A percentile compares a stretch with the other conserved stretches of the same genome.
Conservation (phyloP, 2,888 invertebrate genomes). For the Brassicogethes aeneus region DNA sequence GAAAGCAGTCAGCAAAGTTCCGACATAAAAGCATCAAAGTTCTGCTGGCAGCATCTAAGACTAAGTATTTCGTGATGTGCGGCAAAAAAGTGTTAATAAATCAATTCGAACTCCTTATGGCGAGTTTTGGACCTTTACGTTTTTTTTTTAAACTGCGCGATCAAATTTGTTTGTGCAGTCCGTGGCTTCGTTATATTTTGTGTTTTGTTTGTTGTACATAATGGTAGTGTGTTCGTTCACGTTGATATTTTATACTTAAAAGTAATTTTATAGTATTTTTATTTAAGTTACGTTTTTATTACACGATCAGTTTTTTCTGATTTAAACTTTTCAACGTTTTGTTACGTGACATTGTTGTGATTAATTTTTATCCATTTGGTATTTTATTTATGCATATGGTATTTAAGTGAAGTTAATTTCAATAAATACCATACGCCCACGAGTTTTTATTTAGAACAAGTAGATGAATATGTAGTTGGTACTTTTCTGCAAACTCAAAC, state of each 20-base stretch:
- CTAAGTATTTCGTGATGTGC: slow-evolving; percentile 12
- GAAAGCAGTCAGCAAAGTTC: slow-evolving; percentile 69
- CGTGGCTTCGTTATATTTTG: slow-evolving; percentile 25
- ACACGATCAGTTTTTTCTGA: slow-evolving; percentile 28
- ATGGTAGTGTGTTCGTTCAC: slow-evolving; percentile 34
- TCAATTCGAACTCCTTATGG: not conserved
- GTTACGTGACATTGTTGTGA: slow-evolving; percentile 38
- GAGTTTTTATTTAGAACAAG: too few species aligned
- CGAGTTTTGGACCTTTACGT: too few species aligned
- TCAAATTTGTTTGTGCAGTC: slow-evolving; percentile 12
- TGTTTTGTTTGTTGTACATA: slow-evolving; percentile 36
- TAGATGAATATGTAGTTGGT: too few species aligned
- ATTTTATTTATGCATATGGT: slow-evolving; percentile 19
- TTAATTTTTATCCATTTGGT: slow-evolving; percentile 30
- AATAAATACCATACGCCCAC: too few species aligned
- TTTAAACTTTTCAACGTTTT: slow-evolving; percentile 30
- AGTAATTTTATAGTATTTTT: slow-evolving; percentile 30
- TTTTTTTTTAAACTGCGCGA: not conserved
- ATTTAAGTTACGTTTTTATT: slow-evolving; percentile 26
- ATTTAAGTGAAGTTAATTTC: too few species aligned
- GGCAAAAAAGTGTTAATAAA: slow-evolving; percentile 5
- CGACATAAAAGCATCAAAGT: slow-evolving; percentile 52
- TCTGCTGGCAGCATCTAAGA: slow-evolving; percentile 4
- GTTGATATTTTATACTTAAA: slow-evolving; percentile 34
- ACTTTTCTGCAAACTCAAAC: too few species aligned